Base-by-base conservation (phyloP, 2,113 vertebrate genomes). In the Coregonus clupeaformis region DNA sequence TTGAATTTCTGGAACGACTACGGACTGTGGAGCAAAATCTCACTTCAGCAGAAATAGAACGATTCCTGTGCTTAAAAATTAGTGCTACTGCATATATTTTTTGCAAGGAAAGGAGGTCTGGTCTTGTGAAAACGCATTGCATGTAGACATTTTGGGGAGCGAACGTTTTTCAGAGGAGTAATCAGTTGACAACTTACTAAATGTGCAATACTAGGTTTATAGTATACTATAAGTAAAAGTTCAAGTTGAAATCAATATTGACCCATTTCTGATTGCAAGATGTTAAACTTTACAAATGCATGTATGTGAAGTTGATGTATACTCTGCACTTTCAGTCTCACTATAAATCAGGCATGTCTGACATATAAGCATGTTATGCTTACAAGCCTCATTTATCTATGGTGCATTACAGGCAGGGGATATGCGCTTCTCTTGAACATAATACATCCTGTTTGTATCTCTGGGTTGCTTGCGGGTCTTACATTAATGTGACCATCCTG, bases 1-100 rank as follows among this genome's bases (percentile, higher is more conserved):
- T 97, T 98, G 97, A 97, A 97, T 98, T 97, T 96, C 95, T 97
- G 95, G 95, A 97, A 95, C 94, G 94, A 94, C 94, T 93, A 93
- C 93, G 92, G 93, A 95, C 94, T 94, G 95, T 94, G 92, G 91
- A 93, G 91, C 94, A 95, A 97, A 98, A 96, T 96, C 96, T 95
- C 92, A 90, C 95, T 97, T 98, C 97, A 98, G 96, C 95, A 96
- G 94, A 98, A 96, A 94, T 88, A 81, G 87, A 88, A 91, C 82
- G 89, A 91, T 92, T 93, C 89, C 88, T 86, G 84, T 82, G 86
- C 88, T 91, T 91, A 91, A 92, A 93, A 93, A 92, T 91, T 92
- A 92, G 91, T 91, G 90, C 89, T 91, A 90, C 88, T 92, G 89
- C 90, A 91, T 92, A 89, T 91, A 74, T 87, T 77, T 92, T 94